Percentiles rank a stretch among this genome's conserved stretches.
Conservation (phyloP, 2,888 invertebrate genomes). For the Cheiracanthium punctorium region DNA sequence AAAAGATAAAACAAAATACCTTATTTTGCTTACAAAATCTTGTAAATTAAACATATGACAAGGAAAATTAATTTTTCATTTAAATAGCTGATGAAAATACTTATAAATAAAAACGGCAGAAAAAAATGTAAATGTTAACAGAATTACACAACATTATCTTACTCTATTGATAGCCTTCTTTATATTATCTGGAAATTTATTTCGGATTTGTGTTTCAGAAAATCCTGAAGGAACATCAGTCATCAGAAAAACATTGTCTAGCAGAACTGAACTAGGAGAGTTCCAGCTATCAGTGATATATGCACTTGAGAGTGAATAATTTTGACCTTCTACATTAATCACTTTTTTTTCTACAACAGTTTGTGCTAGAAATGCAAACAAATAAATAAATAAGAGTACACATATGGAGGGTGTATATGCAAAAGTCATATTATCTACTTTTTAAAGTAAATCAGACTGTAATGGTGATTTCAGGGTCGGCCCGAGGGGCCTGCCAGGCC, state of each 20-base stretch:
- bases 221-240: slow-evolving; percentile 75
- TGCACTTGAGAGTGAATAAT: slow-evolving; percentile 73
- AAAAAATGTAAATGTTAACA: background rate
- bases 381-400: no score
- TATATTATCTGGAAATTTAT: slow-evolving; percentile 73
- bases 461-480: no score
- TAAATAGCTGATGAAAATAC: background rate
- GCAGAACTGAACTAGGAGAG: slow-evolving; percentile 74
- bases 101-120: background rate
- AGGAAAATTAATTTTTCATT: background rate
- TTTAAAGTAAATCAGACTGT: no score
- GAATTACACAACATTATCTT: slow-evolving; percentile 21
- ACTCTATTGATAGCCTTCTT: slow-evolving; percentile 73
- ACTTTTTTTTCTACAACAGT: slow-evolving; percentile 70
- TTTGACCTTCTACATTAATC: slow-evolving; percentile 73
- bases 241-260: slow-evolving; percentile 75
- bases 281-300: slow-evolving; percentile 75
- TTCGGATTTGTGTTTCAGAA: slow-evolving; percentile 72
- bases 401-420: no score
- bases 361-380: slow-evolving; percentile 73
- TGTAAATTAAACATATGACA: background rate
- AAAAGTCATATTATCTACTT: no score
- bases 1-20: no score
- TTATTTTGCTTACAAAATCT: background rate
- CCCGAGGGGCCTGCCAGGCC: no score